Evolutionary conservation across 2,888 invertebrate genomes (phyloP).

Genomic region (Sphecodes monilicornis): DNA sequence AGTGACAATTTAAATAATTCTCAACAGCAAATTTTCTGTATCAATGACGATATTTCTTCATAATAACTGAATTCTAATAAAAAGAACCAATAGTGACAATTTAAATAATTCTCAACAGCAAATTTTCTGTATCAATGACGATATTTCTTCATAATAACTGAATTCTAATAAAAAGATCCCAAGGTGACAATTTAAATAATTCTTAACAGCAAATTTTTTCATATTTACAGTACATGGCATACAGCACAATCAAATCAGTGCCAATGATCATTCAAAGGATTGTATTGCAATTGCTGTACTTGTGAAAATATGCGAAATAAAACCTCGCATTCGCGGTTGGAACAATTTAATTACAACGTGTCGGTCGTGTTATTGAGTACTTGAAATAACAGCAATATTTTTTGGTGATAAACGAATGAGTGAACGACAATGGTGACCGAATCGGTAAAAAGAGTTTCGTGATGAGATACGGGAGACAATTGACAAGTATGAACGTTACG

Average conservation of each 20-base stretch:
- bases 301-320: background rate
- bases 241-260: background rate
- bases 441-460: background rate
- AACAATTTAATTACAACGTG: background rate
- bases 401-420: background rate
- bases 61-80: no score
- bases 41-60: no score
- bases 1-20: background rate
- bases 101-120: no score
- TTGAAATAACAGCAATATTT: background rate
- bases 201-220: no score
- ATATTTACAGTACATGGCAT: background rate
- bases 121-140: no score
- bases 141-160: no score
- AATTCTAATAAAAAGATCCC: no score
- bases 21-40: background rate
- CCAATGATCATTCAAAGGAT: background rate
- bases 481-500: slow-evolving; percentile 17
- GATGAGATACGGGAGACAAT: slow-evolving; percentile 11
- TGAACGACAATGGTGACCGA: background rate
- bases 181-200: no score
- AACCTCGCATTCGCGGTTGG: background rate
- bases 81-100: no score
- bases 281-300: background rate
- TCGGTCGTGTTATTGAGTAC: background rate